Evolutionary conservation across 2,113 vertebrate genomes (phyloP).

Genomic region (Oreochromis aureus): DNA sequence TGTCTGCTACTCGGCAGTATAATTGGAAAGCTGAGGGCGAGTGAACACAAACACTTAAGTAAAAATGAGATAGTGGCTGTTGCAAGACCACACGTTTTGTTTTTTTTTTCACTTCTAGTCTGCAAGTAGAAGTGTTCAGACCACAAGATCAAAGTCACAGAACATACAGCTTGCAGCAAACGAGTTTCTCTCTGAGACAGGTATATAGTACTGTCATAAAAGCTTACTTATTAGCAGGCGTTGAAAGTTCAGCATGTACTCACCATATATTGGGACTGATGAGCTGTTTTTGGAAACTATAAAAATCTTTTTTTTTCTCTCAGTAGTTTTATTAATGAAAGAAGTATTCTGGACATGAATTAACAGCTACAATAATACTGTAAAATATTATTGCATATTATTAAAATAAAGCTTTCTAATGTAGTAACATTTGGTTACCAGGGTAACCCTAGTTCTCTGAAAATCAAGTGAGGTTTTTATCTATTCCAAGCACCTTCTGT

Average conservation of each 20-base stretch:
- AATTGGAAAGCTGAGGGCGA: background rate
- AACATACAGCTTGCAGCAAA: background rate
- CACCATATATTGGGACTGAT: background rate
- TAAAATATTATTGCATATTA: background rate
- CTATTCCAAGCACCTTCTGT: background rate
- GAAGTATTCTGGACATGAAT: background rate
- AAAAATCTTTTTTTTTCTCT: background rate
- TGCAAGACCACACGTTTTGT: background rate
- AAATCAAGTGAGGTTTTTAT: background rate
- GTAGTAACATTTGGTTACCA: background rate
- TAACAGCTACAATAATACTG: background rate
- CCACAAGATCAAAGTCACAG: slow-evolving; percentile 7
- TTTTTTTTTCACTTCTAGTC: background rate
- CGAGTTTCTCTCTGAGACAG: background rate
- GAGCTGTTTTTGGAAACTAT: background rate
- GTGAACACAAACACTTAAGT: background rate
- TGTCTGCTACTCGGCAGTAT: background rate
- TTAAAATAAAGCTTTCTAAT: background rate
- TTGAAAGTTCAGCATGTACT: background rate
- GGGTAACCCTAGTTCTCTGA: background rate
- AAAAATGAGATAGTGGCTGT: background rate
- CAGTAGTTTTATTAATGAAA: background rate
- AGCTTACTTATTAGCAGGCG: background rate
- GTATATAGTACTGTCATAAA: background rate
- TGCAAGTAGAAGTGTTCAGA: background rate